Conservation (phyloP, 1,140 invertebrate species). For the Aphidius gifuensis region DNA sequence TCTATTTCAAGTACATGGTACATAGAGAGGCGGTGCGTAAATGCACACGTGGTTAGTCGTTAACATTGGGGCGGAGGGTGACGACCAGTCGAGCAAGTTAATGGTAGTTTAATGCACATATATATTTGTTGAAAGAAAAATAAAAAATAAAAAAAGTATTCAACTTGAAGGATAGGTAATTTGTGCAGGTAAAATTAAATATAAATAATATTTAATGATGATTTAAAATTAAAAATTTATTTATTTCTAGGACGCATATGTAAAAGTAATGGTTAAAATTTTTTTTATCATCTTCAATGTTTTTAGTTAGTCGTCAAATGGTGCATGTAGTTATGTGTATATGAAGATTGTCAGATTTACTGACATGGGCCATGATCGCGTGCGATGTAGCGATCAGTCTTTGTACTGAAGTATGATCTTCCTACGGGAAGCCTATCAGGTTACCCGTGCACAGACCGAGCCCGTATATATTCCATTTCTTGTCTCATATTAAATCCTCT, state of each 20-base stretch:
- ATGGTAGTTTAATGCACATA: slow-evolving; percentile 7
- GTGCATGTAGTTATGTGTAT: slow-evolving; percentile 28
- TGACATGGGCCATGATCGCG: slow-evolving; percentile 52
- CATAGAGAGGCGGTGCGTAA: slow-evolving; percentile 13
- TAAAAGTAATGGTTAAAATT: neutral
- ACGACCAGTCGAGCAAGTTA: slow-evolving; percentile 19
- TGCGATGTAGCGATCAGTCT: slow-evolving; percentile 54
- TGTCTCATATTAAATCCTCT: slow-evolving; percentile 20
- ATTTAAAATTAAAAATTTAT: no score
- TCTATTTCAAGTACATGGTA: neutral
- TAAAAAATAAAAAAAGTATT: no score
- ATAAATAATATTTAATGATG: no score
- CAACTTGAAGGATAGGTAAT: no score
- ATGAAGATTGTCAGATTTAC: slow-evolving; percentile 48
- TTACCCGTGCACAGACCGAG: slow-evolving; percentile 36
- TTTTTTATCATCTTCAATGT: neutral
- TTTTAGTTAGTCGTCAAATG: neutral
- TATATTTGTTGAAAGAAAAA: no score
- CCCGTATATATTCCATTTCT: slow-evolving; percentile 22
- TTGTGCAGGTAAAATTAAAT: no score
- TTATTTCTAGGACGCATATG: no score
- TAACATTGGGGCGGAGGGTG: slow-evolving; percentile 13
- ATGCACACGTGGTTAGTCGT: slow-evolving; percentile 8
- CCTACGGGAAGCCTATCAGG: slow-evolving; percentile 49
- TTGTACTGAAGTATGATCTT: slow-evolving; percentile 51